Base-by-base conservation (phyloP, 2,113 vertebrate genomes). In the Platysternon megacephalum region DNA sequence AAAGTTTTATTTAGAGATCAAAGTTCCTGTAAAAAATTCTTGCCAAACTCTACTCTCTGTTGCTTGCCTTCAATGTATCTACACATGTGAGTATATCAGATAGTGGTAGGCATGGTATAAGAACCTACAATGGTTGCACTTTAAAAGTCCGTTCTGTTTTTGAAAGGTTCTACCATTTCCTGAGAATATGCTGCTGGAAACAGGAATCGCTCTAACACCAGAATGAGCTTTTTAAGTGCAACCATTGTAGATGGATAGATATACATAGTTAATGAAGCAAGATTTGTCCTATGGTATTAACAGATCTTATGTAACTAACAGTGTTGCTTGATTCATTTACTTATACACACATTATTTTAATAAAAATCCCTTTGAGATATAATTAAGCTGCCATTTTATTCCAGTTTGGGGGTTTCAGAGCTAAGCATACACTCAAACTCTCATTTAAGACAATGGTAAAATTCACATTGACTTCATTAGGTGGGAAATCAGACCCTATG, bases 1-100 rank as follows among this genome's bases (percentile, higher is more conserved):
- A 97, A 97, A 82, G 79, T 53, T 88, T 85, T 91, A 83, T 92
- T 97, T 94, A 93, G 0, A 0, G 81, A 97, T 13, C 9, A 86
- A 53, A 97, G 95, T 97, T 95, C 94, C 89, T 92, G 92, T 89
- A 92, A 95, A 88, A 96, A 51, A 46, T 82, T 93, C 4, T 0
- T 78, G 74, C 12, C 74, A 95, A 78, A 29, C 42, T 28, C 74
- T 78, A 44, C 39, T 44, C 11, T 74, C 11, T 61, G 93, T 91
- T 74, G 79, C 81, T 90, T 93, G 85, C 95, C 95, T 93, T 91
- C 2, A 0, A 95, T 52, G 82, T 58, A 91, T 88, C 89, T 85
- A 39, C 82, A 91, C 91, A 96, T 92, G 89, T 85, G 93, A 90
- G 56, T 97, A 95, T 91, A 93, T 58, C 91, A 91, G 19, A 53